Conservation (phyloP, 2,888 invertebrate genomes). For the Dolomedes plantarius region DNA sequence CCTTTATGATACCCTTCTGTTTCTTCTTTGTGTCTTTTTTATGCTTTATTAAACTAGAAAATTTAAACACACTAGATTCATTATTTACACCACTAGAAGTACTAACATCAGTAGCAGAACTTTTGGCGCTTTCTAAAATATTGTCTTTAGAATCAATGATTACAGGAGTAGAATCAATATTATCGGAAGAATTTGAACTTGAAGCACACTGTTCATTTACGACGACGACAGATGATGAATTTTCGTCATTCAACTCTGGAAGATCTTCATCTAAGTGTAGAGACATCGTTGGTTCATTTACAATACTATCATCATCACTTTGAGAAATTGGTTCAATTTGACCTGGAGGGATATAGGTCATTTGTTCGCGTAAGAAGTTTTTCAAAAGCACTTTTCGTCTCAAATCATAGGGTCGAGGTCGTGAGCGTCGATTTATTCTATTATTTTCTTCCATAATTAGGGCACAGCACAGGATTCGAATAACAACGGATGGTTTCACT, state of each 20-base stretch:
- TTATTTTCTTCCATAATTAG: slow-evolving; percentile 33
- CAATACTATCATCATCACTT: not conserved
- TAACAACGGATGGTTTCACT: too few species aligned
- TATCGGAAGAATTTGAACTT: not conserved
- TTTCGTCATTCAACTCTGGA: not conserved
- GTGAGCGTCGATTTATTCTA: slow-evolving; percentile 4
- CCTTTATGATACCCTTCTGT: slow-evolving; percentile 27
- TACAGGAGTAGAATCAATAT: not conserved
- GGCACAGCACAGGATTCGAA: not conserved
- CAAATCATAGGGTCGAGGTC: slow-evolving; percentile 58
- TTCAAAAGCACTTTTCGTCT: slow-evolving; percentile 59
- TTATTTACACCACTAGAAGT: not conserved
- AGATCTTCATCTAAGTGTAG: slow-evolving; percentile 1
- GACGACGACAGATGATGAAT: not conserved
- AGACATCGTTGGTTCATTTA: not conserved
- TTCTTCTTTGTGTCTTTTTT: not conserved
- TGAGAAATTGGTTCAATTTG: not conserved
- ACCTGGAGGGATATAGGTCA: slow-evolving; percentile 25
- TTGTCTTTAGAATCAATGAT: not conserved
- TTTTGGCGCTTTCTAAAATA: not conserved
- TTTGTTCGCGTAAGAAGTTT: slow-evolving; percentile 67
- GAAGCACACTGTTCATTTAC: not conserved
- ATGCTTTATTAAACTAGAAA: not conserved
- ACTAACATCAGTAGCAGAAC: not conserved
- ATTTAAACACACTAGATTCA: not conserved